Evolutionary conservation across 2,797 vertebrate species (phyloP).

Genomic region (Pangasius macronema): DNA sequence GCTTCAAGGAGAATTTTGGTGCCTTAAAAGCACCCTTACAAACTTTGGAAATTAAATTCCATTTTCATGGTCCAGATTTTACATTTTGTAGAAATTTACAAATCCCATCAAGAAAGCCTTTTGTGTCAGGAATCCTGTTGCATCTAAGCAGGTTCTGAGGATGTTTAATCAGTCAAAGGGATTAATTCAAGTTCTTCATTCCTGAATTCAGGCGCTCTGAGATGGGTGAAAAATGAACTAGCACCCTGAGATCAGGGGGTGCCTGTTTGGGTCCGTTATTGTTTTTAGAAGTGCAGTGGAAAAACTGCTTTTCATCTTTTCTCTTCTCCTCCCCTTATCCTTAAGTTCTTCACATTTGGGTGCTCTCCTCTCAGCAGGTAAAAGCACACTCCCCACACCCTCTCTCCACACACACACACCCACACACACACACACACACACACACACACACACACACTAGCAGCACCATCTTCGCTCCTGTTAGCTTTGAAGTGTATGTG

Average conservation of each 20-base stretch:
- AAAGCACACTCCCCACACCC: neutral
- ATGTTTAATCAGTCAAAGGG: neutral
- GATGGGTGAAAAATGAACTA: neutral
- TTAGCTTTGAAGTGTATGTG: conserved; percentile 60
- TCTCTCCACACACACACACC: neutral
- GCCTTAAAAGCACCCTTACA: neutral
- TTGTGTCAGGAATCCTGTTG: neutral
- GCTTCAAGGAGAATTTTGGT: neutral
- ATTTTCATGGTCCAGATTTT: neutral
- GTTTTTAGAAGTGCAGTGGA: conserved; percentile 7
- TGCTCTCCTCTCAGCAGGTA: conserved; percentile 26
- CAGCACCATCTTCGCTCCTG: conserved; percentile 34
- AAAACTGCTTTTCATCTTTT: neutral
- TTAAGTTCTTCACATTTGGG: conserved; percentile 19
- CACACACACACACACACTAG: neutral
- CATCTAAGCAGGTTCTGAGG: neutral
- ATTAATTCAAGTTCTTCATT: neutral
- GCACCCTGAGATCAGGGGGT: neutral
- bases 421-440: neutral
- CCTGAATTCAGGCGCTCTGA: neutral
- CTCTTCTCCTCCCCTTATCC: neutral
- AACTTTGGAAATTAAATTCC: neutral
- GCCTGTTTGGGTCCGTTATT: conserved; percentile 1
- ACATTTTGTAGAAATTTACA: neutral
- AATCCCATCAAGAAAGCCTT: neutral